Evolutionary conservation across 92 coral and sea anemone genomes (phyloP).

Genomic region (Zoanthus sociatus): DNA sequence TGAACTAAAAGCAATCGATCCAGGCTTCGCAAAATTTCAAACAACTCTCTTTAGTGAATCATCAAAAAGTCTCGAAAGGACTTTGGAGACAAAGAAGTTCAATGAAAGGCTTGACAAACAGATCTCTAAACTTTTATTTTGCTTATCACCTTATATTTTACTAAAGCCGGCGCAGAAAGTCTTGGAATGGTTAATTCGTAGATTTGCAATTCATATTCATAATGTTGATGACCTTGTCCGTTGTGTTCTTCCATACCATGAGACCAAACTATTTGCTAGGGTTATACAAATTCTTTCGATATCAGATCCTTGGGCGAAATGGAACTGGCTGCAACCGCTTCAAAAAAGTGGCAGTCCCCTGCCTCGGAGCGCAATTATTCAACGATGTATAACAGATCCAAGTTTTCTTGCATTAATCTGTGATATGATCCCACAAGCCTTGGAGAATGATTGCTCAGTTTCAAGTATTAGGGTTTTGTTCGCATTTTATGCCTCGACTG

Average conservation of each 20-base stretch:
- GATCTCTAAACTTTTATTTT: slow-evolving; percentile 74
- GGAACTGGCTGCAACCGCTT: slow-evolving; percentile 89
- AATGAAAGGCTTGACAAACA: slow-evolving; percentile 83
- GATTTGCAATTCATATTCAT: slow-evolving; percentile 80
- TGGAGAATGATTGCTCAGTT: slow-evolving; percentile 62
- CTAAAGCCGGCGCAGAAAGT: slow-evolving; percentile 96
- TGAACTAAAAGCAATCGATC: slow-evolving; percentile 83
- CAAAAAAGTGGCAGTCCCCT: slow-evolving; percentile 89
- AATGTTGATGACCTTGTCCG: slow-evolving; percentile 80
- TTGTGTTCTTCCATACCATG: slow-evolving; percentile 92
- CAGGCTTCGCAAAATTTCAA: slow-evolving; percentile 70
- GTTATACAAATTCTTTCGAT: slow-evolving; percentile 84
- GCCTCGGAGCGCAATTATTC: slow-evolving; percentile 84
- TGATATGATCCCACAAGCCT: slow-evolving; percentile 75
- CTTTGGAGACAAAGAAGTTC: slow-evolving; percentile 79
- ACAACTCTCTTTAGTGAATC: slow-evolving; percentile 81
- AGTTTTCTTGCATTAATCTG: slow-evolving; percentile 74
- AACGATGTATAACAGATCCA: slow-evolving; percentile 82
- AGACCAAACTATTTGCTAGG: slow-evolving; percentile 91
- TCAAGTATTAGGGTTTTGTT: slow-evolving; percentile 80
- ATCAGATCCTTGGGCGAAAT: slow-evolving; percentile 76
- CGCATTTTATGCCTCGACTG: slow-evolving; percentile 91
- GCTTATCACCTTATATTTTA: slow-evolving; percentile 90
- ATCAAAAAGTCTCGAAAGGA: slow-evolving; percentile 84
- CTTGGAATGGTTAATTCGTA: slow-evolving; percentile 94